A percentile compares a stretch with the other conserved stretches of the same genome.
Evolutionary conservation across 2,888 invertebrate genomes (phyloP).

Genomic region (Volucella inflata): DNA sequence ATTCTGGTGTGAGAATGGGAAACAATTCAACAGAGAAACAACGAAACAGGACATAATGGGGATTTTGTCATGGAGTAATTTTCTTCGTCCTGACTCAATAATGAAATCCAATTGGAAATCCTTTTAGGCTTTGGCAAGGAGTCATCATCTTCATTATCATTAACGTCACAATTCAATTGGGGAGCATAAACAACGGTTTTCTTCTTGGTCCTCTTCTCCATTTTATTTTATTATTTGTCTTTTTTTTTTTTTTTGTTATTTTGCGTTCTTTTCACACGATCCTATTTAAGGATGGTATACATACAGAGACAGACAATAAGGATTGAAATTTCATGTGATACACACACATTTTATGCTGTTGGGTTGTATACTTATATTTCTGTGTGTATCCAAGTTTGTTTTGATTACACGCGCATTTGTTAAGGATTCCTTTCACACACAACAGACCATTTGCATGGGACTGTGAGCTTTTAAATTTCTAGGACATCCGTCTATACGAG

Average conservation of each 20-base stretch:
- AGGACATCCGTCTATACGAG: constrained; percentile 50
- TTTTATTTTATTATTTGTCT: constrained; percentile 1
- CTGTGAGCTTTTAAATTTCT: constrained; percentile 48
- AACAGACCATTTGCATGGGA: constrained; percentile 32
- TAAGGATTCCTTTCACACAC: constrained; percentile 2
- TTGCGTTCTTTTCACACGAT: constrained; percentile 22
- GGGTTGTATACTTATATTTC: neutral
- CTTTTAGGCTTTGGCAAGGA: constrained; percentile 65
- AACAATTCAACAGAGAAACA: constrained; percentile 21
- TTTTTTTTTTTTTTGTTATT: neutral
- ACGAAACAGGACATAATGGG: constrained; percentile 42
- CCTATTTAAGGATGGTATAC: constrained; percentile 34
- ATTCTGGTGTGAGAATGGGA: constrained; percentile 37
- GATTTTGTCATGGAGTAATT: constrained; percentile 57
- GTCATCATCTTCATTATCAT: constrained; percentile 73
- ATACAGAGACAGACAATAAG: constrained; percentile 52
- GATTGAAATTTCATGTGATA: constrained; percentile 44
- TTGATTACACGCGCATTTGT: constrained; percentile 46
- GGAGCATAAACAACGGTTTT: constrained; percentile 49
- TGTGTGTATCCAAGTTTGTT: constrained; percentile 7
- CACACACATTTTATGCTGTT: neutral
- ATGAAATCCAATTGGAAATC: constrained; percentile 73
- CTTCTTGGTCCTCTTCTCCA: constrained; percentile 5
- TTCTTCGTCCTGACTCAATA: constrained; percentile 43
- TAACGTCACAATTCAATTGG: constrained; percentile 74